Conservation (phyloP, 2,797 vertebrate species). For the Dendrocincla tyrannina region DNA sequence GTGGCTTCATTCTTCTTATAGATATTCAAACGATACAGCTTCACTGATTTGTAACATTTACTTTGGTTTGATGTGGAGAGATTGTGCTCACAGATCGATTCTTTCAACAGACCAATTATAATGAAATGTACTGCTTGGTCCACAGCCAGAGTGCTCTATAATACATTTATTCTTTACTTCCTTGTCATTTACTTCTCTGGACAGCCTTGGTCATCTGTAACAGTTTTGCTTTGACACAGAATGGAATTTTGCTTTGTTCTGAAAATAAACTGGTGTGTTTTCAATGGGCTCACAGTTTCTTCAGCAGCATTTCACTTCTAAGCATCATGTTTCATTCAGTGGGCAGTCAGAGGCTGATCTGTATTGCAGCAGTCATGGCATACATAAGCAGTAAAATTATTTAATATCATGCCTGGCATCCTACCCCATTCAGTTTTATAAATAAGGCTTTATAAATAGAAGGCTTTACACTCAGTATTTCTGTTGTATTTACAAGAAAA, state of each 20-base stretch:
- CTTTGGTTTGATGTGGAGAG: background rate
- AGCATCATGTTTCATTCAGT: background rate
- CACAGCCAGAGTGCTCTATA: background rate
- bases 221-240: background rate
- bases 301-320: background rate
- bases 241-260: background rate
- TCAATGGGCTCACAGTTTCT: background rate
- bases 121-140: slow-evolving; percentile 24
- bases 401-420: background rate
- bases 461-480: background rate
- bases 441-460: background rate
- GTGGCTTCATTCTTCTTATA: background rate
- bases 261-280: background rate
- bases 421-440: background rate
- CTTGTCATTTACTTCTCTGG: background rate
- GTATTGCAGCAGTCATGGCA: background rate
- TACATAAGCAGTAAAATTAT: background rate
- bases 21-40: background rate
- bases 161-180: slow-evolving; percentile 22
- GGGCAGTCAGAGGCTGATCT: background rate
- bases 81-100: background rate
- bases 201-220: slow-evolving; percentile 6
- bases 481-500: background rate
- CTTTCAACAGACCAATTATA: slow-evolving; percentile 8
- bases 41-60: slow-evolving; percentile 6